Percentiles rank a stretch among this genome's conserved stretches.
These are phyloP conservation scores for Channa argus DNA, from an alignment of 2,113 vertebrate genomes.

Conservation along the genomic window DNA sequence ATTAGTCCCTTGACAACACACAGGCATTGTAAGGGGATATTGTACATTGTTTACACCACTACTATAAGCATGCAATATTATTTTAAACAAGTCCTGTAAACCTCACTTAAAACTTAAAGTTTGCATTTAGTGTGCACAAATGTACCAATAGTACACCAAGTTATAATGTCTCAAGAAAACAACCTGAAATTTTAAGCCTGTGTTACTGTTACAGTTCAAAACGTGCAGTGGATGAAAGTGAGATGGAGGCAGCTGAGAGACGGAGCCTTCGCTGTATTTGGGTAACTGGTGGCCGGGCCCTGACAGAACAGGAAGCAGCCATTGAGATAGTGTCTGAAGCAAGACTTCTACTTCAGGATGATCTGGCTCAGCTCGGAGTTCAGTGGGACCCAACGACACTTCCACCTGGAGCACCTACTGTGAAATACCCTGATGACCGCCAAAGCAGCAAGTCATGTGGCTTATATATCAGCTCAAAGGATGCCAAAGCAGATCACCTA, in stretches of 20 bases:
- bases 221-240: conserved; percentile 93
- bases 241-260: conserved; percentile 90
- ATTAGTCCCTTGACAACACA: too few species aligned
- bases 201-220: conserved; percentile 76
- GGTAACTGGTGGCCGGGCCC: conserved; percentile 87
- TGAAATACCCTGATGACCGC: conserved; percentile 1
- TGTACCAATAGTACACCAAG: neutral
- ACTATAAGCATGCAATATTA: neutral
- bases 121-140: too few species aligned
- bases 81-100: neutral
- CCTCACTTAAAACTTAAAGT: neutral
- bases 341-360: conserved; percentile 89
- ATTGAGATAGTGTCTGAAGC: conserved; percentile 91
- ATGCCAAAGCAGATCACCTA: conserved; percentile 1
- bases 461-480: conserved; percentile 23
- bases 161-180: neutral
- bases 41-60: neutral
- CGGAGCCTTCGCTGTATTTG: conserved; percentile 87
- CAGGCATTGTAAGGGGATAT: neutral
- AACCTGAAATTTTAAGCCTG: neutral
- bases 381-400: conserved; percentile 85
- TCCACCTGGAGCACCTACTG: conserved; percentile 22
- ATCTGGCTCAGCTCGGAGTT: conserved; percentile 90
- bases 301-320: conserved; percentile 92
- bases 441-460: conserved; percentile 1